Evolutionary conservation across 2,797 vertebrate species (phyloP).

Genomic region (Falco rusticolus): DNA sequence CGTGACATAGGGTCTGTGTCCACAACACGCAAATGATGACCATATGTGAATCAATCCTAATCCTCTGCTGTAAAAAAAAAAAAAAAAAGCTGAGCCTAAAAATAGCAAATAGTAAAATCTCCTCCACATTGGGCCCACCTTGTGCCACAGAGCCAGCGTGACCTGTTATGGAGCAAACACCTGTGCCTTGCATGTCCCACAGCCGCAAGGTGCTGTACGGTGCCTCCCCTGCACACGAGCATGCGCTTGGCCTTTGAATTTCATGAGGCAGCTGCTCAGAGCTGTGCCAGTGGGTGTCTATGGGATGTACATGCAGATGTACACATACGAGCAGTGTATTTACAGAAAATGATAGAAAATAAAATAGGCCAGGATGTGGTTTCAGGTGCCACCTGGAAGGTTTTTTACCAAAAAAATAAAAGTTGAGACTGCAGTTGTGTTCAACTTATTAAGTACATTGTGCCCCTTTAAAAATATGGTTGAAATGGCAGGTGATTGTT

Average conservation of each 20-base stretch:
- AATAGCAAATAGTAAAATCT: background rate
- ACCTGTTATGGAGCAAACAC: background rate
- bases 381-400: background rate
- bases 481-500: constrained; percentile 23
- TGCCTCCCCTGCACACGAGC: fast-evolving
- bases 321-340: background rate
- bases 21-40: background rate
- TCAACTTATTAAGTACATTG: background rate
- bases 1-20: background rate
- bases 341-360: background rate
- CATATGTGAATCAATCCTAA: background rate
- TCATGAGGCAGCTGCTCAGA: background rate
- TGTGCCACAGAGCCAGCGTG: background rate
- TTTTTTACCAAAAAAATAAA: background rate
- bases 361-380: background rate
- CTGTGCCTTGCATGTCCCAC: fast-evolving
- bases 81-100: background rate
- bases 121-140: background rate
- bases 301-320: background rate
- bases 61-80: background rate
- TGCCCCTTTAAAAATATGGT: background rate
- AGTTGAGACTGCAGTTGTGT: background rate
- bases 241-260: fast-evolving
- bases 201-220: background rate
- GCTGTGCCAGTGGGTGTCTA: background rate